phyloP scores from a whole-genome alignment of 2,797 vertebrate genomes.

The Brotula barbata region DNA sequence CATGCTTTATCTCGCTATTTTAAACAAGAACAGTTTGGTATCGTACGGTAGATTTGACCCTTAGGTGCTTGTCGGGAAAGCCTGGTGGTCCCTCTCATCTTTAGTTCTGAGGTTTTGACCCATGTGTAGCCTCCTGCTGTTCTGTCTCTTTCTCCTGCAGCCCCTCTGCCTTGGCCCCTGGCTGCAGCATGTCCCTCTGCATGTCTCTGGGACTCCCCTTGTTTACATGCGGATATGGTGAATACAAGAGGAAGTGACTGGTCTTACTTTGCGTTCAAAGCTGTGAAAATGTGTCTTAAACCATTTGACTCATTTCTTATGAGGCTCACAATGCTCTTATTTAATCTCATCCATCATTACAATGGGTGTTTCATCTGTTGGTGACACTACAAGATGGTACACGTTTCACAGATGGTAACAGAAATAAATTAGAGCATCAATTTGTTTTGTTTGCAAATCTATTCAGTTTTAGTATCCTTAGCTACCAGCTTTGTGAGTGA shows the following conservation, averaged over 20 bases:
- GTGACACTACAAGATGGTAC: conserved; percentile 28
- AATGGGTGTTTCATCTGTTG: conserved; percentile 24
- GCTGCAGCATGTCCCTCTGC: conserved; percentile 76
- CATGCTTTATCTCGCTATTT: conserved; percentile 12
- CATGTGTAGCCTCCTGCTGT: conserved; percentile 60
- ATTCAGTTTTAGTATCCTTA: too few species aligned
- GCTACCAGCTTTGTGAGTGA: conserved; percentile 60
- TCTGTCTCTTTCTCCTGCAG: conserved; percentile 67
- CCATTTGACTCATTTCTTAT: too few species aligned
- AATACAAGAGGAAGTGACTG: conserved; percentile 66
- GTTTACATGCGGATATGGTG: conserved; percentile 47
- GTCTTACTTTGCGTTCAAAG: conserved; percentile 50
- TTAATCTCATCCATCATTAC: conserved; percentile 33
- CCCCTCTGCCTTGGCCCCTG: conserved; percentile 71
- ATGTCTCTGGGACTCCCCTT: conserved; percentile 63
- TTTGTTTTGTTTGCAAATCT: background rate
- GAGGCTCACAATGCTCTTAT: conserved; percentile 37
- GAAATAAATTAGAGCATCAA: too few species aligned
- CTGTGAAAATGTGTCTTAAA: too few species aligned
- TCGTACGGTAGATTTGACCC: conserved; percentile 35
- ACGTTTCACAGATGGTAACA: conserved; percentile 22
- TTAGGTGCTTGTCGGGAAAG: conserved; percentile 54
- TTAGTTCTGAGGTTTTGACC: conserved; percentile 64
- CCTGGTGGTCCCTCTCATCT: conserved; percentile 66
- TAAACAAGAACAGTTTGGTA: conserved; percentile 10